Conservation (phyloP, 2,797 vertebrate genomes). For the Myripristis murdjan region DNA sequence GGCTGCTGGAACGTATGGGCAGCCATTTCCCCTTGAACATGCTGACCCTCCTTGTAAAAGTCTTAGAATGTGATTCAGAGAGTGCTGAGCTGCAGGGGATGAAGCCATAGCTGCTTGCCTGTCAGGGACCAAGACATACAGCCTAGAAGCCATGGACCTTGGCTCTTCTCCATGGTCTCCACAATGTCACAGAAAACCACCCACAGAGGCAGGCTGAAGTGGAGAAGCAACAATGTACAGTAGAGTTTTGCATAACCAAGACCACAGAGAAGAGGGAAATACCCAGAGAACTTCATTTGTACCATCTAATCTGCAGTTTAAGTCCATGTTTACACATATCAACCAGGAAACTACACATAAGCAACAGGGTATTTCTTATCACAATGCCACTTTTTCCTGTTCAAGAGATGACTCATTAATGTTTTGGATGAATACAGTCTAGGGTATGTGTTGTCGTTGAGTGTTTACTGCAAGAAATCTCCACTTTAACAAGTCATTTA, state of each 20-base stretch:
- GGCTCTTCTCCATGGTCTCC: constrained; percentile 45
- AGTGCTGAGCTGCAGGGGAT: constrained; percentile 39
- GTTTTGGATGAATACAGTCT: neutral
- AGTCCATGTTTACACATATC: constrained; percentile 12
- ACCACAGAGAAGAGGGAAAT: too few relatives aligned
- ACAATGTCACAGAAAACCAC: constrained; percentile 48
- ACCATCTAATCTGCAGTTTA: neutral
- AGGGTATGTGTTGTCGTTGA: neutral
- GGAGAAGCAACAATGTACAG: constrained; percentile 13
- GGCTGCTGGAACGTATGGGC: neutral
- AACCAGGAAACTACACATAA: neutral
- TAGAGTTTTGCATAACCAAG: constrained; percentile 21
- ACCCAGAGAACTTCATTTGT: too few relatives aligned
- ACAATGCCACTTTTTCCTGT: neutral
- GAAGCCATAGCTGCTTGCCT: constrained; percentile 43
- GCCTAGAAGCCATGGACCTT: constrained; percentile 19
- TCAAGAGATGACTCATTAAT: neutral
- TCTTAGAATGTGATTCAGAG: constrained; percentile 19
- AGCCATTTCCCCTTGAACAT: constrained; percentile 14
- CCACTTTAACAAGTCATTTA: too few relatives aligned
- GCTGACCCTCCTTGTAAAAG: constrained; percentile 37
- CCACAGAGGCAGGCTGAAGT: constrained; percentile 30
- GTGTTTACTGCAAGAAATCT: too few relatives aligned
- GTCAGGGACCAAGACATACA: constrained; percentile 33
- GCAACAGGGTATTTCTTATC: neutral